Evolutionary conservation across 2,797 vertebrate genomes (phyloP).

Genomic region (Rhinoraja longicauda): DNA sequence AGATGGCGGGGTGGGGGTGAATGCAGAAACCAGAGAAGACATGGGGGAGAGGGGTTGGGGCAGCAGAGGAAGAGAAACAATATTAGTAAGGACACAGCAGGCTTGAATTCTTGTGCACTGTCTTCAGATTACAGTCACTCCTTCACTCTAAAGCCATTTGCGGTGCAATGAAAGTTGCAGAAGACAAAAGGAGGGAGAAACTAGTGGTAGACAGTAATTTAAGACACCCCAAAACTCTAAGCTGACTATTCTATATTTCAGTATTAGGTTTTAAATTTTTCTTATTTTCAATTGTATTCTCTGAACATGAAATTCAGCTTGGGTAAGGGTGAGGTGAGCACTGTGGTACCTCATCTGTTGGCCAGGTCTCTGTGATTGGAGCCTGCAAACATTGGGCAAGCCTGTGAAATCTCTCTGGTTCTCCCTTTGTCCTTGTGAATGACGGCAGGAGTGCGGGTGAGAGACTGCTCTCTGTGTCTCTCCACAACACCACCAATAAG

Average conservation of each 20-base stretch:
- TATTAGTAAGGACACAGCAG: slow-evolving; percentile 53
- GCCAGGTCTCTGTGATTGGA: background rate
- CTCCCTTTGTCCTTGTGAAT: background rate
- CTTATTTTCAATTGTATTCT: background rate
- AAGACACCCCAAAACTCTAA: background rate
- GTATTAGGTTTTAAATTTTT: background rate
- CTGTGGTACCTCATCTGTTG: background rate
- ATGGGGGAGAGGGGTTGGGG: background rate
- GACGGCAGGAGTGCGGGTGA: background rate
- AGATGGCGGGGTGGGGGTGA: background rate
- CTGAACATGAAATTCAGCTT: background rate
- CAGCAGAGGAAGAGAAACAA: slow-evolving; percentile 43
- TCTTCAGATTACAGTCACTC: background rate
- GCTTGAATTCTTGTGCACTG: background rate
- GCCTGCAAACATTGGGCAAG: background rate
- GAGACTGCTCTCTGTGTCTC: background rate
- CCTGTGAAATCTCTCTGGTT: background rate
- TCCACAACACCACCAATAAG: background rate
- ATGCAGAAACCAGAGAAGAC: too few relatives aligned
- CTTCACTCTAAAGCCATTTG: slow-evolving; percentile 5
- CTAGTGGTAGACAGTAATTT: background rate
- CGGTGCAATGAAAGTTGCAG: background rate
- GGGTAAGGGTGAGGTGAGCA: background rate
- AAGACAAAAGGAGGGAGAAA: background rate
- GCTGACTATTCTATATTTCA: background rate